Evolutionary conservation across 2,797 vertebrate species (phyloP).

Genomic region (Ptychobarbus kaznakovi): DNA sequence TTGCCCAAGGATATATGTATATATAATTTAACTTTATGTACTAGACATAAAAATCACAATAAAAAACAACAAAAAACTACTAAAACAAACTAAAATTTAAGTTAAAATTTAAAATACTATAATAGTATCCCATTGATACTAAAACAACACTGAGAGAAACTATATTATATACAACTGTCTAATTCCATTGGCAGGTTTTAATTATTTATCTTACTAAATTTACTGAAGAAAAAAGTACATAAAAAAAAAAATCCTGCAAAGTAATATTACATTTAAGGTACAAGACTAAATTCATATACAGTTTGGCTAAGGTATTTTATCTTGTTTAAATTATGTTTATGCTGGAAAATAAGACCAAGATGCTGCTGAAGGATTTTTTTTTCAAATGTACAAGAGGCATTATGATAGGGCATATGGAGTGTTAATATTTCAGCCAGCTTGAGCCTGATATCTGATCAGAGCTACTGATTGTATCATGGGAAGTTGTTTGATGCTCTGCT

Average conservation of each 20-base stretch:
- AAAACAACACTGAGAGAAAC: not conserved
- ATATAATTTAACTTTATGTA: too few species aligned
- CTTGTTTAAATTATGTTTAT: not conserved
- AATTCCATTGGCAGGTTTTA: not conserved
- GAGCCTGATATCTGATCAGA: constrained; percentile 8
- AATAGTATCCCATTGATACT: not conserved
- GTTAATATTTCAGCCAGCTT: constrained; percentile 11
- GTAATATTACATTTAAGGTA: not conserved
- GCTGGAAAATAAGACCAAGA: not conserved
- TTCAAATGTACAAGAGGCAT: not conserved
- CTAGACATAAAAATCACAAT: too few species aligned
- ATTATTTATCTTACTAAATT: not conserved
- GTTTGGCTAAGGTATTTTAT: not conserved
- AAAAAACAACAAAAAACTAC: too few species aligned
- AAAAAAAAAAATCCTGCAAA: not conserved
- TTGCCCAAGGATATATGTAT: not conserved
- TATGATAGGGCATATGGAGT: not conserved
- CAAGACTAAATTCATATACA: not conserved
- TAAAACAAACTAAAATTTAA: too few species aligned
- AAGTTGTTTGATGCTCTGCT: not conserved
- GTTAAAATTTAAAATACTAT: too few species aligned
- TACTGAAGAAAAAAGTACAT: not conserved
- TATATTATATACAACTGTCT: not conserved
- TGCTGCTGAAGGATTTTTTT: not conserved
- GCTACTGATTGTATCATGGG: not conserved